Evolutionary conservation across 2,797 vertebrate genomes (phyloP), one percentile per base, ranked within the genome.

Genomic region (Xenopus petersii): DNA sequence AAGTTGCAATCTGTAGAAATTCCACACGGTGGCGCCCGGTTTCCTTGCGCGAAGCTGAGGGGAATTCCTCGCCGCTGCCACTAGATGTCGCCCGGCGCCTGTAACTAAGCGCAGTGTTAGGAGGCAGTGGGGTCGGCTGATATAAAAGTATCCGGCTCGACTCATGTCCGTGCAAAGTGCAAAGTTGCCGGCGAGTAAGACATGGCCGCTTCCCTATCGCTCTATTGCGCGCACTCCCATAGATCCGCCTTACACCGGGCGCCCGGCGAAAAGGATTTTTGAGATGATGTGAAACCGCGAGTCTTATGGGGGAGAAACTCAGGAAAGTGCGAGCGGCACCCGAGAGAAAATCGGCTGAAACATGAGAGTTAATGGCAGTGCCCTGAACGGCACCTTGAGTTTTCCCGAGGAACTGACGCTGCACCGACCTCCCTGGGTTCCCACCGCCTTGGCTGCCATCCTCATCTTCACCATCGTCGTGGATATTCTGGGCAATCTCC

Each of bases 391-490:
- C 88, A 93, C 94, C 66, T 78, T 84, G 84, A 77, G 77, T 72
- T 87, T 84, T 83, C 82, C 87, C 17, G 78, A 79, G 33, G 90
- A 86, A 84, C 75, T 83, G 72, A 80, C 80, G 56, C 81, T 86
- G 73, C 87, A 86, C 70, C 93, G 94, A 17, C 93, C 95, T 70
- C 89, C 93, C 2, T 94, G 95, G 96, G 93, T 96, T 69, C 90
- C 90, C 65, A 93, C 88, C 69, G 87, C 94, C 66, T 85, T 98
- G 82, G 96, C 96, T 21, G 90, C 86, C 84, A 87, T 96, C 81
- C 94, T 98, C 82, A 93, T 98, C 91, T 93, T 97, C 86, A 98
- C 97, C 66, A 94, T 96, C 83, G 93, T 94, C 49, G 94, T 97
- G 64, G 96, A 97, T 89, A 84, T 98, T 80, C 84, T 98, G 88